Percentiles rank a stretch among this genome's conserved stretches.
These are phyloP conservation scores for Chaunax sp. DNA, from an alignment of 2,797 vertebrate genomes.

Conservation along the genomic window DNA sequence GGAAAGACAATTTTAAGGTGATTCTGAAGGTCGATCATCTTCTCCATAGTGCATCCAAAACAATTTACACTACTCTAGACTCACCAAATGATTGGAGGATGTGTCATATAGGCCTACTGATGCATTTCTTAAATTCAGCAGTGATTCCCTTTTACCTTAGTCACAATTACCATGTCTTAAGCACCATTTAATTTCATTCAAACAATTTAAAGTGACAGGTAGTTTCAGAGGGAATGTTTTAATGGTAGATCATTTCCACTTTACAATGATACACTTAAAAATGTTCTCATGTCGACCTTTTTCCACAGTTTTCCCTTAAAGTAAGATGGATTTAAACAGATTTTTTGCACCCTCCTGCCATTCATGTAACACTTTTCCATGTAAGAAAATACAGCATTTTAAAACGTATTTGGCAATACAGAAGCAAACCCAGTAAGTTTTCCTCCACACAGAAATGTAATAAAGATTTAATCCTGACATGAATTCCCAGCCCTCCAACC, in stretches of 20 bases:
- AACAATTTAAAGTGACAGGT: constrained; percentile 37
- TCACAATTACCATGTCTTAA: neutral
- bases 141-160: neutral
- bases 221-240: constrained; percentile 87
- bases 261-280: constrained; percentile 82
- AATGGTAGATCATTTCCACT: constrained; percentile 86
- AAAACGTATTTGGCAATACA: constrained; percentile 87
- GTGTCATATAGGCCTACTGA: too few relatives aligned
- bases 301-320: constrained; percentile 72
- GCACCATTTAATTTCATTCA: neutral
- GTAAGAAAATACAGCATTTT: constrained; percentile 87
- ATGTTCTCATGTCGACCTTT: constrained; percentile 77
- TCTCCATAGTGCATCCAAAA: too few relatives aligned
- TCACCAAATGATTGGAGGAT: too few relatives aligned
- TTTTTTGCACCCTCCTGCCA: constrained; percentile 66
- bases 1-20: too few relatives aligned
- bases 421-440: constrained; percentile 81
- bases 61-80: too few relatives aligned
- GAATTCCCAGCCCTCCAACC: constrained; percentile 71
- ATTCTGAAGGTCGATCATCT: too few relatives aligned
- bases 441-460: constrained; percentile 78
- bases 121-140: too few relatives aligned
- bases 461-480: constrained; percentile 72
- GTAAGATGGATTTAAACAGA: constrained; percentile 70
- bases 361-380: constrained; percentile 84